Conservation (phyloP, 2,797 vertebrate species). For the Leuciscus waleckii region DNA sequence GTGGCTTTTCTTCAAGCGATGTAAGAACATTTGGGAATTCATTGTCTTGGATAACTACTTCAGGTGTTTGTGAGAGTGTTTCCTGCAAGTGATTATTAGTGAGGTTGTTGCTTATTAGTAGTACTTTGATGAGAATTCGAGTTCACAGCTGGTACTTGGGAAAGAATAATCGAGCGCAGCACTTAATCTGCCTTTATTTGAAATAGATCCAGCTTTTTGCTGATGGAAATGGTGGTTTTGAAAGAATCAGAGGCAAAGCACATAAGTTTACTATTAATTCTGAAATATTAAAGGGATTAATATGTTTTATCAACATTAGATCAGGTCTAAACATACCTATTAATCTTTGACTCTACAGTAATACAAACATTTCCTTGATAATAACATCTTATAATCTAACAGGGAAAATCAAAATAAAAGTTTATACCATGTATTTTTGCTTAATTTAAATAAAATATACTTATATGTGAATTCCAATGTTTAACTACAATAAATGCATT, state of each 20-base stretch:
- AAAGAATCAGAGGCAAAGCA: background rate
- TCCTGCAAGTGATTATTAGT: slow-evolving; percentile 3
- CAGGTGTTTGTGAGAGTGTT: slow-evolving; percentile 1
- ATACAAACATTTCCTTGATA: background rate
- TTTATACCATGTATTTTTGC: background rate
- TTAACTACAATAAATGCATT: slow-evolving; percentile 26
- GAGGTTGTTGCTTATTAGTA: background rate
- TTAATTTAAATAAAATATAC: background rate
- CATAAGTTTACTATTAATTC: background rate
- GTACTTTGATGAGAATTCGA: background rate
- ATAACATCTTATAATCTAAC: background rate
- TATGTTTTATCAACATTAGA: background rate
- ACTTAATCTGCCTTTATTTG: background rate
- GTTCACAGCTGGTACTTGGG: background rate
- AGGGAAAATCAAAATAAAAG: background rate
- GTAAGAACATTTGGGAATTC: background rate
- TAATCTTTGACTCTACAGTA: background rate
- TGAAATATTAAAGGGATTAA: slow-evolving; percentile 11
- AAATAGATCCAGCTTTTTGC: background rate
- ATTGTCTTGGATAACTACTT: background rate
- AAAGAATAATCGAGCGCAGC: background rate
- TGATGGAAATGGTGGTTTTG: background rate
- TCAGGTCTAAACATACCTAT: background rate
- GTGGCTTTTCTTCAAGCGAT: background rate
- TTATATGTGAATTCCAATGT: background rate